Evolutionary conservation across 2,888 invertebrate genomes (phyloP).

Genomic region (Drosophila gaucha): DNA sequence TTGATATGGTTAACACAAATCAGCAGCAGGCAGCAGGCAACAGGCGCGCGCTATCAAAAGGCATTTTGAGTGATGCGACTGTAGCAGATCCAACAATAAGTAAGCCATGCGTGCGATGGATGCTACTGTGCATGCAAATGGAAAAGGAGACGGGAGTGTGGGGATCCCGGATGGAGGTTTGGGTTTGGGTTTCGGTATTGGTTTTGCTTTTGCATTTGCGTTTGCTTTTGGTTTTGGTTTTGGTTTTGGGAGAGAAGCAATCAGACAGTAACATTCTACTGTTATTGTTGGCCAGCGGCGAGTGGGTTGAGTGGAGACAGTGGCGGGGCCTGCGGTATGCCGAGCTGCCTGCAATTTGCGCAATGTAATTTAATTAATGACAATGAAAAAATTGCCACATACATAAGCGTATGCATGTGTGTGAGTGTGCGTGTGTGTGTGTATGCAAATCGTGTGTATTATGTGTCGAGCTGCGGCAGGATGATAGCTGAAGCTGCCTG

Average conservation of each 20-base stretch:
- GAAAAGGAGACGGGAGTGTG: background rate
- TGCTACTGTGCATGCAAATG: constrained; percentile 10
- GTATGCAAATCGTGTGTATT: constrained; percentile 11
- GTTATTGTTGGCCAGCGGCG: constrained; percentile 41
- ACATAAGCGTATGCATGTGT: background rate
- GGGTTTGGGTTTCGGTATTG: constrained; percentile 13
- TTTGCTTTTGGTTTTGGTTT: too few species aligned
- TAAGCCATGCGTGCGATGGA: constrained; percentile 32
- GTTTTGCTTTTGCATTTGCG: background rate
- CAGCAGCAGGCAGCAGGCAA: background rate
- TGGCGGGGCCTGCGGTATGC: constrained; percentile 21
- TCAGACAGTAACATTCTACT: constrained; percentile 29
- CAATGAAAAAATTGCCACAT: constrained; percentile 40
- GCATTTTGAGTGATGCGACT: constrained; percentile 29
- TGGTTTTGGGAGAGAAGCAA: background rate
- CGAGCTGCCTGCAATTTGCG: constrained; percentile 76
- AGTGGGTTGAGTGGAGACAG: background rate
- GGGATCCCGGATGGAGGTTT: constrained; percentile 2
- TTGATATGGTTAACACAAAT: constrained; percentile 1
- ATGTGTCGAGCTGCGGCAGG: constrained; percentile 19
- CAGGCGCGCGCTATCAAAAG: constrained; percentile 9
- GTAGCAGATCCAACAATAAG: constrained; percentile 22
- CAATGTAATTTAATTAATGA: constrained; percentile 84
- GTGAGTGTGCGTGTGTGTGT: background rate
- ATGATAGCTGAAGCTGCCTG: constrained; percentile 8